phyloP scores from a whole-genome alignment of 2,888 invertebrate species.

The Epirrita christyi region DNA sequence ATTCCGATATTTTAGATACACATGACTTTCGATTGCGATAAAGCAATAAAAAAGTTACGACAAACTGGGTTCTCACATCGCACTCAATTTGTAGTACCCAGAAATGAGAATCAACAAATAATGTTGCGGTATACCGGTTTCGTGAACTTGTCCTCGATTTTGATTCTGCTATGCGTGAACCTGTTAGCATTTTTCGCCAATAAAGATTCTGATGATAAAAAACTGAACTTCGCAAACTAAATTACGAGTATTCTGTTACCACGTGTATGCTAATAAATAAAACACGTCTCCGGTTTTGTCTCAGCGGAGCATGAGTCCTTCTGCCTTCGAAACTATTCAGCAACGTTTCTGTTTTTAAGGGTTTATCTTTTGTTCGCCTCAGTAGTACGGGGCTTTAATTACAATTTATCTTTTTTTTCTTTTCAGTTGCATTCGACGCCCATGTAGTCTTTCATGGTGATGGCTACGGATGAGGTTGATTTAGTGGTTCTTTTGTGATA shows the following conservation, averaged over 20 bases:
- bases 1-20: too few relatives aligned
- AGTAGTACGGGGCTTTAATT: constrained; percentile 50
- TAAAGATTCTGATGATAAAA: constrained; percentile 20
- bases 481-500: constrained; percentile 67
- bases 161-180: constrained; percentile 32
- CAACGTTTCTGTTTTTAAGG: constrained; percentile 7
- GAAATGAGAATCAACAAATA: constrained; percentile 31
- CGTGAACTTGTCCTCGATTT: constrained; percentile 37
- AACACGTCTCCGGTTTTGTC: neutral
- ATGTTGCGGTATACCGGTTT: constrained; percentile 40
- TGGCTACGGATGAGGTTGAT: constrained; percentile 75
- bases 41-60: too few relatives aligned
- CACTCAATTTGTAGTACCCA: neutral
- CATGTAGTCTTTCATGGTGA: constrained; percentile 71
- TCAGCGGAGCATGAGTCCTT: neutral
- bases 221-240: too few relatives aligned
- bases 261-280: neutral
- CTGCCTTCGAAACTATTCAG: neutral
- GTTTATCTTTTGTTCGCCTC: constrained; percentile 47
- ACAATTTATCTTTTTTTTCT: constrained; percentile 79
- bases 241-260: too few relatives aligned
- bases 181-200: constrained; percentile 5
- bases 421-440: constrained; percentile 78
- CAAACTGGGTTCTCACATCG: neutral
- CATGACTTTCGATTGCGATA: too few relatives aligned